Evolutionary conservation across 2,888 invertebrate genomes (phyloP), one percentile per base, ranked within the genome.

Genomic region (Polydesmus complanatus): DNA sequence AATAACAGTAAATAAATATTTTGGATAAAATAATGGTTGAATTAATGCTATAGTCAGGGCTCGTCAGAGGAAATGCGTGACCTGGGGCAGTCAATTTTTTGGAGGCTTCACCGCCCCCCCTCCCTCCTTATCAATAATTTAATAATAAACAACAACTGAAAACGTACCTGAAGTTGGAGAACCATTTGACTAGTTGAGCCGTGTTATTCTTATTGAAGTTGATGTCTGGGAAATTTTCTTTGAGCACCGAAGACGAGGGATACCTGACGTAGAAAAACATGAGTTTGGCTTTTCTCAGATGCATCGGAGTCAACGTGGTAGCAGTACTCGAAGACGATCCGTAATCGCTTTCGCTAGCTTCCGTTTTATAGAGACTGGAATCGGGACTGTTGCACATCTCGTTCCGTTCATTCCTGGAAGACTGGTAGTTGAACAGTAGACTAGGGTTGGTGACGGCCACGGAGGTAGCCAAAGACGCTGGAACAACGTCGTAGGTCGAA

Each of bases 191-290:
- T 76, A 99, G 87, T 81, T 98, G 98, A 73, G 98, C 98, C 68
- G 98, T 98, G 81, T 98, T 98, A 82, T 97, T 97, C 81, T 98
- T 98, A 83, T 98, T 98, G 83, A 98, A 98, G 77, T 94, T 94
- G 80, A 98, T 96, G 81, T 98, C 98, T 52, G 97, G 97, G 83
- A 99, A 98, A 83, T 94, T 99, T 86, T 95, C 93, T 82, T 99
- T 99, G 76, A 98, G 86, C 69, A 97, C 91, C 72, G 95, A 89
- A 65, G 97, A 97, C 77, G 93, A 95, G 64, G 98, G 98, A 78
- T 99, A 99, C 71, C 98, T 84, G 71, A 95, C 95, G 90, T 94
- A 98, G 87, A 99, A 99, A 86, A 98, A 98, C 98, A 99, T 98
- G 79, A 99, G 83, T 81, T 98, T 99, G 68, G 98, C 98, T 79